These are phyloP conservation scores for Junonia oenone DNA, from an alignment of 2,888 invertebrate species.

Conservation along the genomic window DNA sequence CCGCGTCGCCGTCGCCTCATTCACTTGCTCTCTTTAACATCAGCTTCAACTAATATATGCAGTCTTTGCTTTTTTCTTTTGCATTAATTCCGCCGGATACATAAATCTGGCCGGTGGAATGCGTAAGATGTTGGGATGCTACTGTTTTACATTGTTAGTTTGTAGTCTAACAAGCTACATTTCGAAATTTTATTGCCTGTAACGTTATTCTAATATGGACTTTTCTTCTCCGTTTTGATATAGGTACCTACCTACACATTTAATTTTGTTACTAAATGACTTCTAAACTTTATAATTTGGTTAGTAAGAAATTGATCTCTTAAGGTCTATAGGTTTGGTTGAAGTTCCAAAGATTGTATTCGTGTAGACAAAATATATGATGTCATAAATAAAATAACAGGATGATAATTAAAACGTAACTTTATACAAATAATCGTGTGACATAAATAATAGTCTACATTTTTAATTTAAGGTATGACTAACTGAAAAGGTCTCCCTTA, in stretches of 20 bases:
- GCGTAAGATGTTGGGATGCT: conserved; percentile 12
- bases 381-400: too few relatives aligned
- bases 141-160: neutral
- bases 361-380: too few relatives aligned
- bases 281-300: neutral
- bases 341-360: too few relatives aligned
- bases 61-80: conserved; percentile 19
- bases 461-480: too few relatives aligned
- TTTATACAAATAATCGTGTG: too few relatives aligned
- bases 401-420: too few relatives aligned
- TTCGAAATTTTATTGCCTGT: neutral
- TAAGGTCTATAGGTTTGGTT: too few relatives aligned
- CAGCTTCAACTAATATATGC: conserved; percentile 23
- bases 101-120: conserved; percentile 25
- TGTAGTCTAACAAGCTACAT: neutral
- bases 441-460: too few relatives aligned
- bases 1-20: conserved; percentile 51
- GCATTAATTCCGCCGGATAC: conserved; percentile 28
- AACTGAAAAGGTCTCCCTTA: neutral
- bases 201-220: neutral
- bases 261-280: neutral
- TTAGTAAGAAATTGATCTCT: neutral
- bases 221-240: neutral
- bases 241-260: too few relatives aligned
- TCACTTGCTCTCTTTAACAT: conserved; percentile 32